Percentiles rank a stretch among this genome's conserved stretches.
Evolutionary conservation across 2,113 vertebrate species (phyloP).

Genomic region (Chaenogobius annularis): DNA sequence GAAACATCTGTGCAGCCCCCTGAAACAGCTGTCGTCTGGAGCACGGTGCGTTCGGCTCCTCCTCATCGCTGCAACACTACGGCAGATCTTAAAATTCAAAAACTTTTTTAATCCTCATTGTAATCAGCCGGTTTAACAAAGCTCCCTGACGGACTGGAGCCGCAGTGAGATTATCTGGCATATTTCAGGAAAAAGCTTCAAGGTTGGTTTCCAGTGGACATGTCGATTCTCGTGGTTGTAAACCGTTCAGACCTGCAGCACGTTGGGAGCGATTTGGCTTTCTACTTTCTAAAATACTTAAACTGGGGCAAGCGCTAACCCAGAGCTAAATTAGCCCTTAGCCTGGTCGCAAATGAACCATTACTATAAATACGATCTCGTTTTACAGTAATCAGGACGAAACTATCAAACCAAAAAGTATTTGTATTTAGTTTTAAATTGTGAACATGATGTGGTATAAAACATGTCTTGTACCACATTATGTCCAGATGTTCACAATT

Average conservation of each 20-base stretch:
- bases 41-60: constrained; percentile 1
- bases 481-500: constrained; percentile 17
- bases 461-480: neutral
- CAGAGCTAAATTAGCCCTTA: neutral
- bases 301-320: no score
- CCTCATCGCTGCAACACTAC: neutral
- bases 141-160: neutral
- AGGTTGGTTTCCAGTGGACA: neutral
- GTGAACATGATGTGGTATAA: no score
- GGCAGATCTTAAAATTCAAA: neutral
- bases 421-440: no score
- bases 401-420: no score
- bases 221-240: neutral
- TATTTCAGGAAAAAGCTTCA: neutral
- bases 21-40: neutral
- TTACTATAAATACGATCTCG: no score
- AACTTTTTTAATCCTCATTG: neutral
- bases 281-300: neutral
- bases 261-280: neutral
- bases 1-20: neutral
- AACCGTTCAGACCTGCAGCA: neutral
- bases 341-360: neutral
- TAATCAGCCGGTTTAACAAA: neutral
- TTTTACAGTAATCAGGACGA: no score
- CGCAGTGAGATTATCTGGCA: neutral